Percentiles rank a stretch among this genome's conserved stretches.
Evolutionary conservation across 2,113 vertebrate genomes (phyloP).

Genomic region (Ramphastos sulfuratus): DNA sequence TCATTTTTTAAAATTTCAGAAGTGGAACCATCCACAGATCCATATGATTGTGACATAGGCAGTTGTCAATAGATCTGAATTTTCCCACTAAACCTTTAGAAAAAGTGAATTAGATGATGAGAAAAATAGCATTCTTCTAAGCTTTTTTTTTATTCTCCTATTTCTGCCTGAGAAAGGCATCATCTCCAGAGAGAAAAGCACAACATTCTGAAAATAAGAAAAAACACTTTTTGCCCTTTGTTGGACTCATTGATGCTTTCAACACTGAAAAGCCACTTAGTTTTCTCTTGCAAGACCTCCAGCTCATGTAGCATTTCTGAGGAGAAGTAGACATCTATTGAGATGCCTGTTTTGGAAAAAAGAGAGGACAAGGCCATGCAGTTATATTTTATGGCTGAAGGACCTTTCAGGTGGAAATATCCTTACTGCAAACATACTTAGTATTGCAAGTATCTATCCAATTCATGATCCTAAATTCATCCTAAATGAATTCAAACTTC

Average conservation of each 20-base stretch:
- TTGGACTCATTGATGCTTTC: not conserved
- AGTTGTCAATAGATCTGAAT: not conserved
- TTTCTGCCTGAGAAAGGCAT: not conserved
- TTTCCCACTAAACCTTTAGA: not conserved
- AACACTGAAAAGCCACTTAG: not conserved
- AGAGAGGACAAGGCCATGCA: not conserved
- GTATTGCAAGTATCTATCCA: not conserved
- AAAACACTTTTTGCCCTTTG: not conserved
- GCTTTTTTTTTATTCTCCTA: not conserved
- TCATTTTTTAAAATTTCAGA: not conserved
- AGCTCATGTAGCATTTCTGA: not conserved
- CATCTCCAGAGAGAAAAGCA: not conserved
- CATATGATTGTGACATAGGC: not conserved
- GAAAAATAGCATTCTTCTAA: not conserved
- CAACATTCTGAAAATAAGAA: not conserved
- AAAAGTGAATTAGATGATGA: not conserved
- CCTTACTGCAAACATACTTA: not conserved
- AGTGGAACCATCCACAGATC: not conserved
- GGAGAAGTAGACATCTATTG: not conserved
- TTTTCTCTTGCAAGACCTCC: not conserved
- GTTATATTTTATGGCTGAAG: not conserved
- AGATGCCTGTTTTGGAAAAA: not conserved
- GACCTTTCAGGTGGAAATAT: not conserved
- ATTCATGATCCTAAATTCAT: no score
- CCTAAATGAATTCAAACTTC: not conserved